Evolutionary conservation across 2,888 invertebrate genomes (phyloP).

Genomic region (Caenorhabditis doughertyi): DNA sequence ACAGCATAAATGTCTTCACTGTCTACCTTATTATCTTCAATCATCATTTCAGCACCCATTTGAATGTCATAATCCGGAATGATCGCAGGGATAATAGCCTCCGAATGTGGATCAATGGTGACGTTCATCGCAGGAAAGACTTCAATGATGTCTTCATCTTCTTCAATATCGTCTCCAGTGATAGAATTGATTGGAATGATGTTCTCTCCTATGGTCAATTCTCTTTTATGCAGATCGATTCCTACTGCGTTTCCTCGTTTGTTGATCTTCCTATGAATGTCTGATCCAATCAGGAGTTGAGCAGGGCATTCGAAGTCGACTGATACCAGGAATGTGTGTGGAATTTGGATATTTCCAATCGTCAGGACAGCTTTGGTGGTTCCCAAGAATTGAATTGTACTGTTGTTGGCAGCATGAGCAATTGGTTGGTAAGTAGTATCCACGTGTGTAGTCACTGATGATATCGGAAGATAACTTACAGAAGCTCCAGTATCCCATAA

Average conservation of each 20-base stretch:
- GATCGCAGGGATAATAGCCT: not conserved
- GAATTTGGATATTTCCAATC: not conserved
- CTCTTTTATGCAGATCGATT: not conserved
- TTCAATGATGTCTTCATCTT: not conserved
- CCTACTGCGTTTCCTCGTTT: not conserved
- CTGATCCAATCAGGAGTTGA: constrained; percentile 7
- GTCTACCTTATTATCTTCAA: not conserved
- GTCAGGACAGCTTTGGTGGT: not conserved
- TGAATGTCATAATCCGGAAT: not conserved
- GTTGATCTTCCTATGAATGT: not conserved
- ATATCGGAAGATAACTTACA: not conserved
- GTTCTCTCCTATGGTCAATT: not conserved
- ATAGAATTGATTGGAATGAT: not conserved
- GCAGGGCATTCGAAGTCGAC: not conserved
- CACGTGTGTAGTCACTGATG: not conserved
- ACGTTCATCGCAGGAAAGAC: too few relatives aligned
- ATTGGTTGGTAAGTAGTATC: not conserved
- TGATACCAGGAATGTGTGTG: not conserved
- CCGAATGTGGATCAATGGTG: not conserved
- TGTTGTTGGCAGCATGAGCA: not conserved
- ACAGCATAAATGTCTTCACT: not conserved
- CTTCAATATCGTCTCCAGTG: not conserved
- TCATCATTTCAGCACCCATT: not conserved
- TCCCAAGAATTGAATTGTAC: not conserved
- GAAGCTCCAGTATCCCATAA: not conserved